Evolutionary conservation across 2,113 vertebrate genomes (phyloP).

Genomic region (Plotosus lineatus): DNA sequence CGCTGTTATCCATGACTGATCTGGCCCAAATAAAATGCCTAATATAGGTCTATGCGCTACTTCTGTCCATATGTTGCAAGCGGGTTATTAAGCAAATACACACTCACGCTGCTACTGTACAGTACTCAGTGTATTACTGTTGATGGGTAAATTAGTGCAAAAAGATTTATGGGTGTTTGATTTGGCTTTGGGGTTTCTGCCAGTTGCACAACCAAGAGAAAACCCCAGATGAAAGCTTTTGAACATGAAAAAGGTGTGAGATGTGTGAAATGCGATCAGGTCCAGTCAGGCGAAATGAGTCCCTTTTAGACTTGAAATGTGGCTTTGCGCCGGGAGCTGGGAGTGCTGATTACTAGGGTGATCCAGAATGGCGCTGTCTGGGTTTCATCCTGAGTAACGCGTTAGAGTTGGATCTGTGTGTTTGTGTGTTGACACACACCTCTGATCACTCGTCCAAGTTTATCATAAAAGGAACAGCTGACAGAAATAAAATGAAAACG

Average conservation of each 20-base stretch:
- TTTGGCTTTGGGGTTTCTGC: conserved; percentile 29
- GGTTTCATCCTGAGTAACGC: not conserved
- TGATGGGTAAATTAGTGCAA: conserved; percentile 36
- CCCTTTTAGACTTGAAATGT: not conserved
- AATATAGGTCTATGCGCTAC: not conserved
- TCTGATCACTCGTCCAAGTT: not conserved
- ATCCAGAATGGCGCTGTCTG: not conserved
- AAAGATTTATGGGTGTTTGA: conserved; percentile 43
- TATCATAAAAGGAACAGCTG: not conserved
- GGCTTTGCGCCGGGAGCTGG: conserved; percentile 4
- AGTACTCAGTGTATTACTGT: conserved; percentile 31
- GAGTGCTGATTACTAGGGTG: conserved; percentile 4
- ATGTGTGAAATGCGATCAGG: conserved; percentile 26
- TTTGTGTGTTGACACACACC: not conserved
- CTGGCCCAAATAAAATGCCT: not conserved
- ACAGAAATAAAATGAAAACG: not conserved
- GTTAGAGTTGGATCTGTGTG: not conserved
- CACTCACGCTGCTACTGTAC: conserved; percentile 35
- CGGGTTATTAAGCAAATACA: conserved; percentile 35
- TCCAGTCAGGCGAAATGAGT: conserved; percentile 13
- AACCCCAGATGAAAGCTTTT: not conserved
- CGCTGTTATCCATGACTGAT: not conserved
- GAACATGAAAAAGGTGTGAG: conserved; percentile 4
- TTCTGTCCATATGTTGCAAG: conserved; percentile 9
- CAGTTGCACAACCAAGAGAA: not conserved